Conservation (phyloP, 2,888 invertebrate species). For the Cyclophora punctaria region DNA sequence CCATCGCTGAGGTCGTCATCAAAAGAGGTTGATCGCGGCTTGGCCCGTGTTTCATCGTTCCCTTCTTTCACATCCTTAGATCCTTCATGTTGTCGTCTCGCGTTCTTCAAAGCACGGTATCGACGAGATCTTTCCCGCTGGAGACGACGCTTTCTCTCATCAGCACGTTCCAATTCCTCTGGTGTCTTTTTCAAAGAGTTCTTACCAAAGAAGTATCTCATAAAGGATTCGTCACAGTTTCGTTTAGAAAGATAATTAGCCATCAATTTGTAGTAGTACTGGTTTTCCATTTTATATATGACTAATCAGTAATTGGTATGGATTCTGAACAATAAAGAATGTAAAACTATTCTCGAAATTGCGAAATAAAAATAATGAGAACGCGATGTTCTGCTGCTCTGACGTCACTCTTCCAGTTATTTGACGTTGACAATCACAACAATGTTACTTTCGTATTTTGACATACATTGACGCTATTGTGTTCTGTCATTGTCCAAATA, state of each 20-base stretch:
- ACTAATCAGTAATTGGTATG: background rate
- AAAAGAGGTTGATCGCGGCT: slow-evolving; percentile 35
- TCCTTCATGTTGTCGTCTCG: slow-evolving; percentile 59
- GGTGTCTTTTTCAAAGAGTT: slow-evolving; percentile 62
- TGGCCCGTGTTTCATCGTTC: slow-evolving; percentile 33
- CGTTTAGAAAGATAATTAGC: slow-evolving; percentile 67
- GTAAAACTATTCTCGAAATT: slow-evolving; percentile 45
- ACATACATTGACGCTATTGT: too few relatives aligned
- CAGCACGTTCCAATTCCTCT: slow-evolving; percentile 62
- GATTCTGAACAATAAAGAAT: slow-evolving; percentile 16
- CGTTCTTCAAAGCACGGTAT: slow-evolving; percentile 64
- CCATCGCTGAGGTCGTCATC: slow-evolving; percentile 59
- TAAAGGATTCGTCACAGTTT: slow-evolving; percentile 69
- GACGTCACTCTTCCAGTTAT: slow-evolving; percentile 42
- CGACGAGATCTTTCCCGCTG: slow-evolving; percentile 63
- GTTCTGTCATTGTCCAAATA: too few relatives aligned
- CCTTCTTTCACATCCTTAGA: slow-evolving; percentile 39
- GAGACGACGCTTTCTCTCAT: slow-evolving; percentile 60
- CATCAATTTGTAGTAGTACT: slow-evolving; percentile 69
- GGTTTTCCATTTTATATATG: slow-evolving; percentile 51
- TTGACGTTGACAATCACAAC: too few relatives aligned
- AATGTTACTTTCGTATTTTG: too few relatives aligned
- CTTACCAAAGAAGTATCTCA: slow-evolving; percentile 69
- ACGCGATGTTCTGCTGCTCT: slow-evolving; percentile 39
- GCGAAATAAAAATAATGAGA: slow-evolving; percentile 71